Base-by-base conservation (phyloP, 2,113 vertebrate genomes). In the Benthochromis sp. region DNA sequence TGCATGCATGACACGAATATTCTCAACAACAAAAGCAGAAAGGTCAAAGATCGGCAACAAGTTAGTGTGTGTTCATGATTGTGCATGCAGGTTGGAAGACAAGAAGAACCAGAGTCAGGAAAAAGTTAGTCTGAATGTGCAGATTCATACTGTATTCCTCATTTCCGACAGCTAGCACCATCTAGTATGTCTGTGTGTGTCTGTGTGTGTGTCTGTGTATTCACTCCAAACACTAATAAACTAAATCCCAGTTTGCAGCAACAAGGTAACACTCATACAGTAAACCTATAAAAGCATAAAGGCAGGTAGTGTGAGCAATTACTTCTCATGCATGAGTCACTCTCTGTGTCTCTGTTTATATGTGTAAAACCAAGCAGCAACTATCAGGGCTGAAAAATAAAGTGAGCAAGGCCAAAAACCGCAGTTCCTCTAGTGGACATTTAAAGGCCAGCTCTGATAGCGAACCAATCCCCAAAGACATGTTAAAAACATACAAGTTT, bases 221-320 rank as follows among this genome's bases (percentile, higher is more conserved):
- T 69, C 73, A 31, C 53, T 91, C 54, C 52, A 89, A 84, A 92
- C 36, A 82, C 81, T 21, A 50, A 71, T 85, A 86, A 88, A 85
- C 55, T 63, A 31, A 80, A 53, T 43, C 82, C n/a, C 59, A 31
- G 69, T 52, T 40, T 81, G 83, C 21, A 79, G 85, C 83, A 88
- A 85, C 79, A 87, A 89, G 73, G 53, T 55, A 79, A 84, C 45
- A 81, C 76, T 88, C 61, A 84, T 38, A 84, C 63, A 76, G 86
- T 53, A 83, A 90, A 61, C 57, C 81, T 59, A 88, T 82, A 85
- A 90, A 89, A 81, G 82, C 61, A 90, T 59, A 88, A 88, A 81
- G 82, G 38, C 85, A 87, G 55, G 82, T 38, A 88, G 52, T 86
- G 69, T 27, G 17, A 10, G 27, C 73, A 88, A 85, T 83, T 81